phyloP scores from a whole-genome alignment of 2,797 vertebrate species.

The Oreortyx pictus region DNA sequence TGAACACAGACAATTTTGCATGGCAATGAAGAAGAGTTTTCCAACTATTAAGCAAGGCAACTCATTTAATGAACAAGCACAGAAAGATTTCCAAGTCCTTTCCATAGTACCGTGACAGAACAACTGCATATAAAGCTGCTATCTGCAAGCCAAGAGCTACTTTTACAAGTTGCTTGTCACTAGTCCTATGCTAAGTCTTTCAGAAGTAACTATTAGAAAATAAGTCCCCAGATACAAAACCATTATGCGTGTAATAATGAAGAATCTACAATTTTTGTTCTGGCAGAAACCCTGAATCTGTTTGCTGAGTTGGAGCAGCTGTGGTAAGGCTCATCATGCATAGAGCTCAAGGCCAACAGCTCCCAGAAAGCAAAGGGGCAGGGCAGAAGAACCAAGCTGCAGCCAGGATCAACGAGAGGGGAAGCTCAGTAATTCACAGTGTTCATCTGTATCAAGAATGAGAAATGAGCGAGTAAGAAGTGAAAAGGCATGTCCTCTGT shows the following conservation, averaged over 20 bases:
- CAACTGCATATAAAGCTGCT: background rate
- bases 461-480: background rate
- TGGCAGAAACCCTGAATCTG: background rate
- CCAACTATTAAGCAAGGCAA: background rate
- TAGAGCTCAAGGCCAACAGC: background rate
- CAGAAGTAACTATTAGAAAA: background rate
- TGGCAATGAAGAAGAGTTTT: background rate
- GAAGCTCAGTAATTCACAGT: background rate
- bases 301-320: background rate
- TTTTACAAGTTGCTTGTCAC: background rate
- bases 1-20: background rate
- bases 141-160: background rate
- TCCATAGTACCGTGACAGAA: background rate
- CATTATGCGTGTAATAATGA: fast-evolving
- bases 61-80: background rate
- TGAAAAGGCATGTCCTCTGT: background rate
- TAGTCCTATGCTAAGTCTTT: background rate
- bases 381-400: background rate
- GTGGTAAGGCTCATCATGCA: background rate
- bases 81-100: background rate
- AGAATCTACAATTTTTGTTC: background rate
- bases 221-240: background rate
- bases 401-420: background rate
- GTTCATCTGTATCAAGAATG: background rate
- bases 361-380: background rate